Evolutionary conservation across 2,888 invertebrate genomes (phyloP).

Genomic region (Mythimna albipuncta): DNA sequence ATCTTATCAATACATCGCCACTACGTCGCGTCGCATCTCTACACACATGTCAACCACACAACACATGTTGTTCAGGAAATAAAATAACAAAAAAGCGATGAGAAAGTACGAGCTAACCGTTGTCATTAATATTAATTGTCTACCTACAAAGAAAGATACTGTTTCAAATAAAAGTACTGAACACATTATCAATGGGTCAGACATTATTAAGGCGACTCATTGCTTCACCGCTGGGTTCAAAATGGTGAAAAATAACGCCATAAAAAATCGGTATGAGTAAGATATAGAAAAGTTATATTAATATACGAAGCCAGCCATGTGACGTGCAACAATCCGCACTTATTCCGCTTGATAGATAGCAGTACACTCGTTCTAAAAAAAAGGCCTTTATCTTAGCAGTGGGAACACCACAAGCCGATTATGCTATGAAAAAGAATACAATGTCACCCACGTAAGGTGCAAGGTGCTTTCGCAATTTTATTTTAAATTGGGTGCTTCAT

Average conservation of each 20-base stretch:
- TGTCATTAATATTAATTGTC: constrained; percentile 44
- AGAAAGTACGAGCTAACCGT: constrained; percentile 73
- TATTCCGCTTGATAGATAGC: not conserved
- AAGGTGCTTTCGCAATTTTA: not conserved
- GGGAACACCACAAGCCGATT: not conserved
- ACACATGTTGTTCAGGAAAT: constrained; percentile 69
- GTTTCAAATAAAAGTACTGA: not conserved
- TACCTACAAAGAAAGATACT: constrained; percentile 19
- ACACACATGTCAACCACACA: constrained; percentile 72
- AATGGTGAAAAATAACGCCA: not conserved
- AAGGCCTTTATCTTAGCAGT: not conserved
- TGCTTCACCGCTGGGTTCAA: not conserved
- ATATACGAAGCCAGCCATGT: not conserved
- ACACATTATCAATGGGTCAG: not conserved
- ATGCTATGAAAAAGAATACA: not conserved
- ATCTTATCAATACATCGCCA: constrained; percentile 20
- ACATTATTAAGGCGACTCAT: not conserved
- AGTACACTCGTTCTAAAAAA: not conserved
- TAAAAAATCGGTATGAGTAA: not conserved
- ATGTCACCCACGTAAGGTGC: not conserved
- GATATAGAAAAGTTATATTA: no score
- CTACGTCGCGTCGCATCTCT: constrained; percentile 67
- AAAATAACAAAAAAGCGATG: constrained; percentile 72
- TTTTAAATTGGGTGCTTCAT: constrained; percentile 9
- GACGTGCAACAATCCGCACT: not conserved